Evolutionary conservation across 2,797 vertebrate genomes (phyloP).

Genomic region (Garrulus glandarius): DNA sequence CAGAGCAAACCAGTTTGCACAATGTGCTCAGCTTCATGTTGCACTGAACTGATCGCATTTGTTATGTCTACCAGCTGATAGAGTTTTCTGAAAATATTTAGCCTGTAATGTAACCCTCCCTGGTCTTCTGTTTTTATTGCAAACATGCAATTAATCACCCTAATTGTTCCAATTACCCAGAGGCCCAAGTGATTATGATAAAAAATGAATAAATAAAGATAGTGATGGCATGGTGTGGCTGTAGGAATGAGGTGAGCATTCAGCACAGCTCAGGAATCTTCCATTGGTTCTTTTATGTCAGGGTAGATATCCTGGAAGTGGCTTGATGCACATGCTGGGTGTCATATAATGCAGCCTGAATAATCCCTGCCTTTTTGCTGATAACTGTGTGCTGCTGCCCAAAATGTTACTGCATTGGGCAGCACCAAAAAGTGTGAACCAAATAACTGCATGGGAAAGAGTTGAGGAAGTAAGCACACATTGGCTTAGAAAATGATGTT

Average conservation of each 20-base stretch:
- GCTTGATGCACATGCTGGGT: not conserved
- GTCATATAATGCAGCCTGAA: not conserved
- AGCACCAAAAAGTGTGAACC: not conserved
- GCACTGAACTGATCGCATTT: slow-evolving; percentile 38
- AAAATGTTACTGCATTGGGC: not conserved
- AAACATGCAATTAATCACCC: slow-evolving; percentile 86
- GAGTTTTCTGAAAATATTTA: slow-evolving; percentile 81
- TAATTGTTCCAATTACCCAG: slow-evolving; percentile 85
- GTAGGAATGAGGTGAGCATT: not conserved
- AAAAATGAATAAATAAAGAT: not conserved
- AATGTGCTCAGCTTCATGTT: slow-evolving; percentile 7
- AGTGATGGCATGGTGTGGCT: not conserved
- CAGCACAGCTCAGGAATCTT: not conserved
- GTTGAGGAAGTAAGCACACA: not conserved
- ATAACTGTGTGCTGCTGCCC: not conserved
- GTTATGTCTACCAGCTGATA: slow-evolving; percentile 72
- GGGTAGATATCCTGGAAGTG: not conserved
- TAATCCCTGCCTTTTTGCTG: rapidly evolving
- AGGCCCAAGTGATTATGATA: slow-evolving; percentile 41
- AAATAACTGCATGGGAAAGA: not conserved
- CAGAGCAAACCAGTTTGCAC: slow-evolving; percentile 55
- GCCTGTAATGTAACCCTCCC: slow-evolving; percentile 82
- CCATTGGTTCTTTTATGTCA: not conserved
- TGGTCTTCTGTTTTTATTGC: slow-evolving; percentile 85
- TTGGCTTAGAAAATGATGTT: not conserved